Base-by-base conservation (phyloP, 2,888 invertebrate genomes). In the Blastobasis adustella region DNA sequence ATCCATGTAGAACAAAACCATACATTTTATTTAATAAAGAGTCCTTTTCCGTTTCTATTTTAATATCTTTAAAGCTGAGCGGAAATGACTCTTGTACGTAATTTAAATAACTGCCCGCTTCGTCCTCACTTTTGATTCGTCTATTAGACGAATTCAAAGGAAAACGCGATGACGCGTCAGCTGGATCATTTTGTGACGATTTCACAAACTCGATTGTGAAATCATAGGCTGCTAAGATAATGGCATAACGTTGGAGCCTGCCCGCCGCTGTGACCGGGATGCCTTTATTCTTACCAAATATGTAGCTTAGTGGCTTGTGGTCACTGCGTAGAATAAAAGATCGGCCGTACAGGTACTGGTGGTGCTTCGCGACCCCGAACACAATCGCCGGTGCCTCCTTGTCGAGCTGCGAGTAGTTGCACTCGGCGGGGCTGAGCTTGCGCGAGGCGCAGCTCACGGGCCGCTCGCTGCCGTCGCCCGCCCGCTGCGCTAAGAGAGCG, bases 321-420 rank as follows among this genome's bases (percentile, higher is more conserved):
- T 40, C 40, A 40, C 7, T 40, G 6, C 40, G 6, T 9, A 40
- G 9, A 6, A 40, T 8, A 42, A 58, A 60, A 9, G 40, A 40
- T 38, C 43, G 37, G 4, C 49, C 49, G 38, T 40, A 55, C 41
- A 53, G 51, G 37, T 56, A 58, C 43, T 57, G 54, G 42, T 59
- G 61, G 36, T 55, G 54, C 44, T 53, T 56, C 1, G 40, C 46
- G 4, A 58, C 42, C 5, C 56, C 53, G 37, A 47, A 56, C 2
- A 54, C 37, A 45, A 57, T 58, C 10, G 58, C 56, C 5, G 53
- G 44, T n/a, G 58, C 56, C 45, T 58, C 57, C 38, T 51, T 49
- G 6, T 56, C 53, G 40, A 40, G 6, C 9, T 40, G 40, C 9
- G 40, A 40, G 9, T 40, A 40, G 40, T 40, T 40, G 7, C 7